These are phyloP conservation scores for Drosophila fulvimacula DNA, from an alignment of 2,888 invertebrate species.

Conservation along the genomic window DNA sequence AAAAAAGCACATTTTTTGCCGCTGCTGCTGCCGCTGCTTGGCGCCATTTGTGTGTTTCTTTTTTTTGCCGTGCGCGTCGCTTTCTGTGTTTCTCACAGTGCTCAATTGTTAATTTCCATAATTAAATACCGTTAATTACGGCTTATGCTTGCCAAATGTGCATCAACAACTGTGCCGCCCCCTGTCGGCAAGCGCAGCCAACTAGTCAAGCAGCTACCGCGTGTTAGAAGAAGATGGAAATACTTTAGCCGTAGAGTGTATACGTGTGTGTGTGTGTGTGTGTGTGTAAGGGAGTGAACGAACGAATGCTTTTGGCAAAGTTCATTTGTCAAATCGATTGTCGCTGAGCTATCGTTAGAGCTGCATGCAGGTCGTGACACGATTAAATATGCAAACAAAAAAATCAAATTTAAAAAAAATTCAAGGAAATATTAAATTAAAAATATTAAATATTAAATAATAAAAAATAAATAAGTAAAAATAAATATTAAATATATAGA, in stretches of 20 bases:
- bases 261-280: neutral
- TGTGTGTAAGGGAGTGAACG: constrained; percentile 9
- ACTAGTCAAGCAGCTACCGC: constrained; percentile 22
- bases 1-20: constrained; percentile 33
- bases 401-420: neutral
- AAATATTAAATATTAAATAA: neutral
- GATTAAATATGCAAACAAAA: neutral
- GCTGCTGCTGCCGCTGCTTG: constrained; percentile 1
- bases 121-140: constrained; percentile 76
- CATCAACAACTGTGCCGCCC: constrained; percentile 41
- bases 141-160: constrained; percentile 45
- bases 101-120: constrained; percentile 76
- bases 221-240: constrained; percentile 31
- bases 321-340: constrained; percentile 75
- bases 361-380: neutral
- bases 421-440: neutral
- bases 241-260: neutral
- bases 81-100: constrained; percentile 58
- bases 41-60: constrained; percentile 33
- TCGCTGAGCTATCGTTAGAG: constrained; percentile 2
- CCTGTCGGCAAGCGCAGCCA: constrained; percentile 27
- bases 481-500: neutral
- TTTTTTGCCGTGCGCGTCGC: constrained; percentile 24
- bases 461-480: neutral
- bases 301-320: constrained; percentile 32